Evolutionary conservation across 2,888 invertebrate species (phyloP).

Genomic region (Operophtera brumata): DNA sequence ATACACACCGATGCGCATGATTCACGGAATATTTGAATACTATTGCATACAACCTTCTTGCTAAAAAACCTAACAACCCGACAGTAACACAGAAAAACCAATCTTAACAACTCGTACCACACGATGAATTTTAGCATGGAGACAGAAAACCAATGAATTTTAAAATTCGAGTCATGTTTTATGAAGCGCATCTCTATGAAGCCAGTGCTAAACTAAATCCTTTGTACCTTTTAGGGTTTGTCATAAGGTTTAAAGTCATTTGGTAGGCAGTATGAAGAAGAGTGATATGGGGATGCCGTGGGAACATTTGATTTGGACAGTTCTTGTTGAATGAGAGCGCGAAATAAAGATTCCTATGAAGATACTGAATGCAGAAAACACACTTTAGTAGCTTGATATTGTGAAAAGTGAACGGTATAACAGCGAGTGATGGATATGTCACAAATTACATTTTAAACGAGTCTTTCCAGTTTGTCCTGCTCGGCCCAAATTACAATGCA

Average conservation of each 20-base stretch:
- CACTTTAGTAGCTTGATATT: not conserved
- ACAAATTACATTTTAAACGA: too few relatives aligned
- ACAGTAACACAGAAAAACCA: slow-evolving; percentile 28
- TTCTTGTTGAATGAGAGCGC: slow-evolving; percentile 56
- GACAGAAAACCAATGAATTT: slow-evolving; percentile 31
- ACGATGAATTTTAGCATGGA: slow-evolving; percentile 1
- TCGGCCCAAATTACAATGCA: too few relatives aligned
- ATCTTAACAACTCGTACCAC: not conserved
- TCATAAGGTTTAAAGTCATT: slow-evolving; percentile 3
- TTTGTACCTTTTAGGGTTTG: not conserved
- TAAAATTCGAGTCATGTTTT: slow-evolving; percentile 52
- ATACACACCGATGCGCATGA: slow-evolving; percentile 68
- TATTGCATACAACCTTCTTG: slow-evolving; percentile 57
- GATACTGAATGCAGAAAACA: slow-evolving; percentile 44
- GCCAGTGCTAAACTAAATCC: not conserved
- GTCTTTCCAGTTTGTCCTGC: too few relatives aligned
- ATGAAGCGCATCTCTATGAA: slow-evolving; percentile 50
- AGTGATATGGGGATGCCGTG: slow-evolving; percentile 64
- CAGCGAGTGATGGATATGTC: not conserved
- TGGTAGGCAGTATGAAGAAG: slow-evolving; percentile 36
- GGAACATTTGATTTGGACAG: slow-evolving; percentile 68
- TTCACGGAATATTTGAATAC: slow-evolving; percentile 70
- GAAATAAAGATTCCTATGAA: slow-evolving; percentile 55
- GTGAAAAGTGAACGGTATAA: not conserved
- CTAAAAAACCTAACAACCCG: slow-evolving; percentile 37